A percentile compares a stretch with the other conserved stretches of the same genome.
Evolutionary conservation across 2,888 invertebrate genomes (phyloP).

Genomic region (Nineta flava): DNA sequence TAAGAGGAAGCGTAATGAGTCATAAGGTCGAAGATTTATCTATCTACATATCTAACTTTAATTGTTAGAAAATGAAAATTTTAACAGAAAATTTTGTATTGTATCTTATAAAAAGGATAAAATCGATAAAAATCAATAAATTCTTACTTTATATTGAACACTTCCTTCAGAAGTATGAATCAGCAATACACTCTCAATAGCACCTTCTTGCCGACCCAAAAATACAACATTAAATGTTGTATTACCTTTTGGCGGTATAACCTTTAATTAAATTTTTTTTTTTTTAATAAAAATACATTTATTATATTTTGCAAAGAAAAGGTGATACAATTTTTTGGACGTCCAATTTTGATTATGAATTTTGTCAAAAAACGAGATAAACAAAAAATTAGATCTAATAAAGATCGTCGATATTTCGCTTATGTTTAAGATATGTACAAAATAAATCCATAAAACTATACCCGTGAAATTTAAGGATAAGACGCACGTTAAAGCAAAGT

Average conservation of each 20-base stretch:
- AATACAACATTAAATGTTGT: conserved; percentile 94
- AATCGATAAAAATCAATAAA: no score
- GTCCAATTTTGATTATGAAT: no score
- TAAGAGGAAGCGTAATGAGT: no score
- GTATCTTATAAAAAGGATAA: conserved; percentile 2
- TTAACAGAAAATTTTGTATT: not conserved
- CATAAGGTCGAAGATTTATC: no score
- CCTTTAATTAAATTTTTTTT: conserved; percentile 34
- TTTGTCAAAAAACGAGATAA: no score
- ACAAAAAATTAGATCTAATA: no score
- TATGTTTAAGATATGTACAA: no score
- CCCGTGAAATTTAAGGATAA: no score
- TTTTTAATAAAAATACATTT: not conserved
- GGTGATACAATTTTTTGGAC: not conserved
- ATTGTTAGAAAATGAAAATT: not conserved
- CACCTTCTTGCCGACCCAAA: conserved; percentile 81
- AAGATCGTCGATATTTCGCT: no score
- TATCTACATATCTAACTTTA: not conserved
- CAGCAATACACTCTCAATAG: conserved; percentile 71
- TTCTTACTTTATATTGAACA: conserved; percentile 62
- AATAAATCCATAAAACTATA: no score
- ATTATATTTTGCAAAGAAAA: not conserved
- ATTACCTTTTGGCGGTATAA: conserved; percentile 77
- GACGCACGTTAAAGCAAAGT: no score
- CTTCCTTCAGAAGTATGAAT: conserved; percentile 91